These are phyloP conservation scores for Regulus satrapa DNA, from an alignment of 2,113 vertebrate genomes.

Conservation along the genomic window DNA sequence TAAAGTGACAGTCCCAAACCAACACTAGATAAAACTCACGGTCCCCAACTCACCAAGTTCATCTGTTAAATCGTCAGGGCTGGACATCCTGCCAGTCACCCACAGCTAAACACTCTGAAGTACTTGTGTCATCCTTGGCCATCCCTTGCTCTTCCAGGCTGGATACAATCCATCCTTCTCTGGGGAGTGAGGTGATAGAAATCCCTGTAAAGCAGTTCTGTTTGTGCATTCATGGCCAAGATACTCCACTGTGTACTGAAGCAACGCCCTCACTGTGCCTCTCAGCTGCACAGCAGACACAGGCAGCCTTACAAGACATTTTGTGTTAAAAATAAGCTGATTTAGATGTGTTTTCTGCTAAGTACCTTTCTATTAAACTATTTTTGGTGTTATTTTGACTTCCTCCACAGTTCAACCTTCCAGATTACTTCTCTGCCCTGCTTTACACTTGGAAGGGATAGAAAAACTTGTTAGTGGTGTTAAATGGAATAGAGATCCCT, in stretches of 20 bases:
- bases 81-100: neutral
- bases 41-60: neutral
- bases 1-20: neutral
- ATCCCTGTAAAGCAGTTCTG: neutral
- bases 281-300: neutral
- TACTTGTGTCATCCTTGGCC: neutral
- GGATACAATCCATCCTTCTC: neutral
- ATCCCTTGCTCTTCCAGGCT: neutral
- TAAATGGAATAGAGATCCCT: slow-evolving; percentile 17
- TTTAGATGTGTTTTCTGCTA: neutral
- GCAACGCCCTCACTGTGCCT: neutral
- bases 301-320: neutral
- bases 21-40: neutral
- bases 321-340: neutral
- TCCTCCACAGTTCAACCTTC: neutral
- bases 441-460: neutral
- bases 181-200: neutral
- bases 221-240: neutral
- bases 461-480: neutral
- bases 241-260: neutral
- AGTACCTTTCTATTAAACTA: neutral
- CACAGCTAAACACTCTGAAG: neutral
- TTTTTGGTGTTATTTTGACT: neutral
- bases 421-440: neutral
- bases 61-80: neutral